phyloP scores from a whole-genome alignment of 2,888 invertebrate genomes.

The Dynastes tityus region DNA sequence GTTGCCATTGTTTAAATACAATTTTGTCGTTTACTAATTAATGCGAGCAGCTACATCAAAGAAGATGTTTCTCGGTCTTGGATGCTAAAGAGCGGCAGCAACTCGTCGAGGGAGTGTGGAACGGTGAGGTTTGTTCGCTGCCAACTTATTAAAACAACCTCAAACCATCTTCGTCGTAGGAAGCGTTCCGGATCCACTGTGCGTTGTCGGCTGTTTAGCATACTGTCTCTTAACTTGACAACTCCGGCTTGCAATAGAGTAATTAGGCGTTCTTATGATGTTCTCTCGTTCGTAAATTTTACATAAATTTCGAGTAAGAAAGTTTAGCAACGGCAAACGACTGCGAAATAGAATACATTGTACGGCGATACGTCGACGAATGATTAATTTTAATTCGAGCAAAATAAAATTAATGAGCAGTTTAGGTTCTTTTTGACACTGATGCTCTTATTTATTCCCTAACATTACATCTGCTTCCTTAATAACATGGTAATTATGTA shows the following conservation, averaged over 20 bases:
- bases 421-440: constrained; percentile 13
- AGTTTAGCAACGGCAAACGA: constrained; percentile 44
- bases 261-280: constrained; percentile 57
- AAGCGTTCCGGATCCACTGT: constrained; percentile 40
- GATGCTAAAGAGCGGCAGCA: constrained; percentile 70
- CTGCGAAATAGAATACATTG: constrained; percentile 46
- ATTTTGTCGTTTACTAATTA: constrained; percentile 78
- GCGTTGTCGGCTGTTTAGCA: constrained; percentile 57
- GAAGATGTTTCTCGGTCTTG: constrained; percentile 73
- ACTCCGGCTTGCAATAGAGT: constrained; percentile 55
- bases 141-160: constrained; percentile 60
- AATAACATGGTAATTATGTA: constrained; percentile 5
- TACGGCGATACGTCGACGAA: constrained; percentile 36
- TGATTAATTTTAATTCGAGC: constrained; percentile 46
- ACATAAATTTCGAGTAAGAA: constrained; percentile 48
- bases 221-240: constrained; percentile 54
- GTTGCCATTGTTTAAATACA: constrained; percentile 75
- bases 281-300: constrained; percentile 53
- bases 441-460: not conserved
- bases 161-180: constrained; percentile 54
- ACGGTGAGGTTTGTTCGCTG: constrained; percentile 57
- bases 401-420: constrained; percentile 43
- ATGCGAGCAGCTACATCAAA: constrained; percentile 73
- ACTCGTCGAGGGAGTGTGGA: constrained; percentile 47
- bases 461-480: not conserved